phyloP scores from a whole-genome alignment of 2,113 vertebrate species.

The Urocolius indicus region DNA sequence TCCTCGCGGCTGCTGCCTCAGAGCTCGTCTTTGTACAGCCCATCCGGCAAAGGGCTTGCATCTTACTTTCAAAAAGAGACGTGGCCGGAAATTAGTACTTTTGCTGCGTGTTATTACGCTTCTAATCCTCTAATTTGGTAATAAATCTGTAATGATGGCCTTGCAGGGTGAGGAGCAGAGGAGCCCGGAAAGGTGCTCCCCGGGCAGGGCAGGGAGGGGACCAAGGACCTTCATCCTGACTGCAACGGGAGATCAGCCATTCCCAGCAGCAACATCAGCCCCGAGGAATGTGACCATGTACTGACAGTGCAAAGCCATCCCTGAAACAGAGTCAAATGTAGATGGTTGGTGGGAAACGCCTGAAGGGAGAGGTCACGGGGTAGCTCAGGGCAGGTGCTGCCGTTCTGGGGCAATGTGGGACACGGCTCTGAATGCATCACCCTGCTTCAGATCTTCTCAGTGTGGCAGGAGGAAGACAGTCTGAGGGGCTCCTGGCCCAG shows the following conservation, averaged over 20 bases:
- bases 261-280: neutral
- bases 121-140: slow-evolving; percentile 39
- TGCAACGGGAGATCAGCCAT: neutral
- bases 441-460: neutral
- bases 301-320: neutral
- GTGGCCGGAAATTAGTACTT: slow-evolving; percentile 10
- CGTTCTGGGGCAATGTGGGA: accelerated
- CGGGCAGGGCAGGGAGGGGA: neutral
- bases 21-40: neutral
- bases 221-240: neutral
- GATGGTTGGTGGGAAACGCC: neutral
- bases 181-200: neutral
- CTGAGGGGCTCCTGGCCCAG: neutral
- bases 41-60: neutral
- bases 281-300: neutral
- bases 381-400: neutral
- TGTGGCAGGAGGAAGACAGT: neutral
- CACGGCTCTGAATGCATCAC: too few species aligned
- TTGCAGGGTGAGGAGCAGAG: neutral
- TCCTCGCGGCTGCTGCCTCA: neutral
- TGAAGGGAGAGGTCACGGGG: neutral
- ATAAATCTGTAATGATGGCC: neutral
- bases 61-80: neutral
- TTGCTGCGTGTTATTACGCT: neutral
- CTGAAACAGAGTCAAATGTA: neutral